These are phyloP conservation scores for Pterocles gutturalis DNA, from an alignment of 2,113 vertebrate genomes.

Conservation along the genomic window DNA sequence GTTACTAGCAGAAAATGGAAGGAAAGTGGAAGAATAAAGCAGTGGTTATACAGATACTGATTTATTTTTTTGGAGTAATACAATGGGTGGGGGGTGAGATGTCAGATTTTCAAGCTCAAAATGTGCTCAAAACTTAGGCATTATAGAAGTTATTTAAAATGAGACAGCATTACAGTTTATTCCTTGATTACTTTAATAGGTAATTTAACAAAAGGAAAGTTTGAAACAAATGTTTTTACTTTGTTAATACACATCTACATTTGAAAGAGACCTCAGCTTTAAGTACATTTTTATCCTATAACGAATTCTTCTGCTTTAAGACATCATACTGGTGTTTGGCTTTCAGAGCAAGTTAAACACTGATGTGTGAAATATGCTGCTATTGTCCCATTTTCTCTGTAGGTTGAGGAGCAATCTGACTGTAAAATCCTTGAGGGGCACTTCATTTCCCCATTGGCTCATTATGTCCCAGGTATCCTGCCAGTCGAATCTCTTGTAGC, in stretches of 20 bases:
- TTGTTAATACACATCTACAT: rapidly evolving
- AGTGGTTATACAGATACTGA: background rate
- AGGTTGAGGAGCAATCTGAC: constrained; percentile 92
- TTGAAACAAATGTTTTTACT: background rate
- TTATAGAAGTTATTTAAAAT: background rate
- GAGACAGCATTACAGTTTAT: background rate
- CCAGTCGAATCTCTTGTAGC: constrained; percentile 89
- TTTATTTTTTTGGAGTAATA: background rate
- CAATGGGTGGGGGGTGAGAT: background rate
- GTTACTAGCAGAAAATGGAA: background rate
- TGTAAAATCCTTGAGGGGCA: constrained; percentile 93
- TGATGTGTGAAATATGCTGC: background rate
- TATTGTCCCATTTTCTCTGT: background rate
- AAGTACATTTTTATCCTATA: background rate
- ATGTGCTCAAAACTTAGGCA: background rate
- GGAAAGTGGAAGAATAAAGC: background rate
- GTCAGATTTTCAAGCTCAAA: background rate
- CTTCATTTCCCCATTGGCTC: constrained; percentile 94
- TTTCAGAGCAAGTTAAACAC: background rate
- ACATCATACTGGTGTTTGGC: background rate
- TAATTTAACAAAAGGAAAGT: background rate
- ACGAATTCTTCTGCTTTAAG: background rate
- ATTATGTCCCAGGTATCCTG: constrained; percentile 91
- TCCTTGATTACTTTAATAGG: background rate
- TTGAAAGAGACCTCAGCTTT: background rate